Evolutionary conservation across 2,797 vertebrate genomes (phyloP).

Genomic region (Schizopygopsis malacanthus): DNA sequence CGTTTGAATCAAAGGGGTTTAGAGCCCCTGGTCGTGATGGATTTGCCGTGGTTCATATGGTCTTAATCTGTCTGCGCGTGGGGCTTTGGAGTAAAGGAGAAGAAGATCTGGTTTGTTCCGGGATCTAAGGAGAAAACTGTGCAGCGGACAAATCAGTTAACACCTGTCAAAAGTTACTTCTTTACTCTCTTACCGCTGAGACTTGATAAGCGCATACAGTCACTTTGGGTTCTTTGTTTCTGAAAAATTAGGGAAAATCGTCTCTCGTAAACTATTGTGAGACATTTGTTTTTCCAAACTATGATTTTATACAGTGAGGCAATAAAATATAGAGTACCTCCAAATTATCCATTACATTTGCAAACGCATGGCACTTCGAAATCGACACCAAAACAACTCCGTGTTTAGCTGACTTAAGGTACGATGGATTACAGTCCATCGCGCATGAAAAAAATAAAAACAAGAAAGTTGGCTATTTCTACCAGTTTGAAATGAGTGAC

Average conservation of each 20-base stretch:
- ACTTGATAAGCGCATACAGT: not conserved
- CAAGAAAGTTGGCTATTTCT: not conserved
- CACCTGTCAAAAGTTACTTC: conserved; percentile 62
- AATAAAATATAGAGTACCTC: not conserved
- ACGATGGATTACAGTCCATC: not conserved
- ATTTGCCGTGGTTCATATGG: conserved; percentile 83
- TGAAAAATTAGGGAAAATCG: not conserved
- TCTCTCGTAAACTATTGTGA: not conserved
- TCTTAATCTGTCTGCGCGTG: conserved; percentile 84
- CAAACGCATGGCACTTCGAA: not conserved
- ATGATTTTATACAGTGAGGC: not conserved
- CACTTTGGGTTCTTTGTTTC: not conserved
- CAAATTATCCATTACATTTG: not conserved
- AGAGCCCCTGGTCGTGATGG: conserved; percentile 78
- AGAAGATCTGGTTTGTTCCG: conserved; percentile 67
- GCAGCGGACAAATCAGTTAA: conserved; percentile 66
- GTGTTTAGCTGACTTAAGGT: not conserved
- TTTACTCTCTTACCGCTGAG: conserved; percentile 28
- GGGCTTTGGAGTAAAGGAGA: conserved; percentile 76
- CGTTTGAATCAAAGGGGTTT: conserved; percentile 84
- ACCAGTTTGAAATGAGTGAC: conserved; percentile 53
- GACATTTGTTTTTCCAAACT: not conserved
- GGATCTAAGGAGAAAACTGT: conserved; percentile 67
- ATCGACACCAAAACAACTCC: not conserved
- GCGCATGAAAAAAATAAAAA: not conserved